Evolutionary conservation across 1,140 invertebrate genomes (phyloP), one percentile per base, ranked within the genome.

Genomic region (Bradynema listronoti): DNA sequence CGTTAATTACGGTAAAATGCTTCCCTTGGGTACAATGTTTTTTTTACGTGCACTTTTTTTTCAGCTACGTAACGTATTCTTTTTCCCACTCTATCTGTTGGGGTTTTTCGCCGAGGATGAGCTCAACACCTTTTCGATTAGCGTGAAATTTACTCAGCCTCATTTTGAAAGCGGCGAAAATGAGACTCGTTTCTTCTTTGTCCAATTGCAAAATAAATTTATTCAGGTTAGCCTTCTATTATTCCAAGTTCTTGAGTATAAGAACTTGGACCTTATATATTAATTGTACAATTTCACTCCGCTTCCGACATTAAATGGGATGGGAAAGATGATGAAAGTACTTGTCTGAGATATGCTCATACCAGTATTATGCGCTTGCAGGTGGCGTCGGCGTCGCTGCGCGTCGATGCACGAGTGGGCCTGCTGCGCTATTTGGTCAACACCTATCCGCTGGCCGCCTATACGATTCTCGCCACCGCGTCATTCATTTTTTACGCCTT

Each of bases 1-100:
- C 34, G 59, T n/a, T 11, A 33, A 66, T 47, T 36, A 34, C 65
- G 25, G 1, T n/a, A 24, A n/a, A 25, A 43, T 22, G 11, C 19
- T 50, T 25, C 29, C 34, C 0, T 16, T 19, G 11, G 1, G n/a
- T 50, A 7, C 4, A 3, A 55, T 0, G 7, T 1, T 16, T 6
- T 30, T 19, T 7, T 16, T 33, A 51, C 29, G 11, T 30, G 11
- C 27, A 30, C 24, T 34, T 9, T 32, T 11, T 25, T 22, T 65
- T 65, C 47, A 67, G 65, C 49, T 42, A 14, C 57, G 65, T 1
- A 67, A 67, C 25, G 3, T 57, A 22, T 16, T 65, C 3, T 67
- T 67, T 39, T 71, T 43, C 24, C 65, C 65, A n/a, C 50, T 67
- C 16, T 67, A 67, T 27, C 25, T 67, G 30, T 30, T 46, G 32